Percentiles rank a stretch among this genome's conserved stretches.
phyloP scores from a whole-genome alignment of 2,797 vertebrate genomes.

The Lepilemur ruficaudatus region DNA sequence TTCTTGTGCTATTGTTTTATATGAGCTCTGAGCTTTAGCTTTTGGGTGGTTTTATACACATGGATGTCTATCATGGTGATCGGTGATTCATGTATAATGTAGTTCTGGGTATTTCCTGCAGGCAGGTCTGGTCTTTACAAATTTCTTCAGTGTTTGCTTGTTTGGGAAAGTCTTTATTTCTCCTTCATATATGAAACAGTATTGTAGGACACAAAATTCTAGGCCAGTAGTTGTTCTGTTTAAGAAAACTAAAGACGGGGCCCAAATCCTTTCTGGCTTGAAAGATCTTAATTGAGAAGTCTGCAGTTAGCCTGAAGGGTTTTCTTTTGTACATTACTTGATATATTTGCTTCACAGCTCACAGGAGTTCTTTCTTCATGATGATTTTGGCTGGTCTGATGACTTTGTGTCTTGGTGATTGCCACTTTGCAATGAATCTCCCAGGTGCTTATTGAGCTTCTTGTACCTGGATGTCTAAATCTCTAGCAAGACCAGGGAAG shows the following conservation, averaged over 20 bases:
- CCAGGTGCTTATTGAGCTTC: not conserved
- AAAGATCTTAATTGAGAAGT: not conserved
- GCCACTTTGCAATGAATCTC: not conserved
- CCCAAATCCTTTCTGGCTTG: not conserved
- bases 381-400: not conserved
- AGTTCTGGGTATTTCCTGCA: not conserved
- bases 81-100: not conserved
- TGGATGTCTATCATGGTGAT: not conserved
- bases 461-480: not conserved
- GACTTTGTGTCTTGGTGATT: not conserved
- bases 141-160: not conserved
- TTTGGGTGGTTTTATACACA: not conserved
- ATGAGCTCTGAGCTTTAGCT: not conserved
- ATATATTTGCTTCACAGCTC: not conserved
- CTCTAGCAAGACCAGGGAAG: not conserved
- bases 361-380: not conserved
- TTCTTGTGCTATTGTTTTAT: not conserved
- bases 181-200: not conserved
- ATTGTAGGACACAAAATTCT: not conserved
- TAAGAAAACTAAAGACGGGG: not conserved
- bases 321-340: not conserved
- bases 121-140: not conserved
- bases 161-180: not conserved
- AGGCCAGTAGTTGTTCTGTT: not conserved
- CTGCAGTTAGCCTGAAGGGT: not conserved